Evolutionary conservation across 2,888 invertebrate genomes (phyloP), one percentile per base, ranked within the genome.

Genomic region (Diarsia dahlii): DNA sequence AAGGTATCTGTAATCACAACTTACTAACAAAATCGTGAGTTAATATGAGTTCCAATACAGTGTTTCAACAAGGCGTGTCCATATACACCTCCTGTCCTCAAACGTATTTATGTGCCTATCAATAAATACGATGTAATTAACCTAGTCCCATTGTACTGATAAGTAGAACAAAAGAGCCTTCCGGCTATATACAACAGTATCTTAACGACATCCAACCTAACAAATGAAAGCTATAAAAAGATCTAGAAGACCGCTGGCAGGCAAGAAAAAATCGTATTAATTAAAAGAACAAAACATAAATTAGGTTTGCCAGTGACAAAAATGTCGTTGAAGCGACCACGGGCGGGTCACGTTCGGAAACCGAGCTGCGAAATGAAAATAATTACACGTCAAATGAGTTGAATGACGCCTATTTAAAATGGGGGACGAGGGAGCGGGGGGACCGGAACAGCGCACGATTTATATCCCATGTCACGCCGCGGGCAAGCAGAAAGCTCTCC

Each of bases 301-400:
- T 93, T 90, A 90, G 88, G 89, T 91, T 90, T 88, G 87, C 80
- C 84, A 90, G 84, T 89, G 90, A 92, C 92, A 92, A 93, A 93
- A 92, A 91, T 84, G 82, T 88, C 87, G 84, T 78, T 77, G 80
- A 78, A 87, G 86, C 82, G 71, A 77, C 84, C 74, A 79, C 78
- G 74, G 82, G 76, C 80, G 78, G 86, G 88, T 89, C 90, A 91
- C 92, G 90, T 92, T 92, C 90, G 88, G 87, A 91, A 93, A 92
- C 92, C 89, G 90, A 90, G 92, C 89, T 88, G 89, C 86, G 90
- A 91, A 94, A 93, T 91, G 92, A 92, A 93, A 95, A 94, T 95
- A 94, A 95, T 94, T 94, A 93, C 91, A 92, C 89, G 93, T 93
- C 94, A 94, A 94, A 94, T 93, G 93, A 93, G 92, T 93, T 93